Conservation (phyloP, 2,888 invertebrate species). For the Tryphoninae sp. region DNA sequence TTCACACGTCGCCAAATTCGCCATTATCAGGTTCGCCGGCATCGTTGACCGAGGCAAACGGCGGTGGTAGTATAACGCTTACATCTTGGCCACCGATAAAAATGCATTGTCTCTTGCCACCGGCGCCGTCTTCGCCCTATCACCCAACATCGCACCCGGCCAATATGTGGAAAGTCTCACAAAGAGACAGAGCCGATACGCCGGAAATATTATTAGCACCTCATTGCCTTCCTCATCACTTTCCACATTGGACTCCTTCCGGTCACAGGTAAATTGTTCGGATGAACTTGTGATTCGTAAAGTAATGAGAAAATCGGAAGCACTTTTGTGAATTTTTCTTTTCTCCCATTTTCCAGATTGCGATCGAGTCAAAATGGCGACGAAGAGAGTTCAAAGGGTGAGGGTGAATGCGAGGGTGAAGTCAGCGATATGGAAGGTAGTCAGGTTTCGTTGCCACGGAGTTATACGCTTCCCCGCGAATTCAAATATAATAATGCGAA, state of each 20-base stretch:
- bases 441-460: constrained; percentile 91
- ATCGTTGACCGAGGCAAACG: constrained; percentile 69
- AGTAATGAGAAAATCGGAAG: constrained; percentile 7
- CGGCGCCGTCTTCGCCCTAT: constrained; percentile 75
- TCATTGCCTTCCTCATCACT: constrained; percentile 81
- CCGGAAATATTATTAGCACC: constrained; percentile 91
- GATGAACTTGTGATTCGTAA: neutral
- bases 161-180: constrained; percentile 78
- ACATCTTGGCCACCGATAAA: constrained; percentile 79
- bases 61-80: constrained; percentile 62
- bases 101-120: constrained; percentile 78
- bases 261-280: constrained; percentile 73
- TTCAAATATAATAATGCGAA: constrained; percentile 86
- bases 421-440: constrained; percentile 80
- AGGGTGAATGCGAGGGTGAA: constrained; percentile 75
- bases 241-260: constrained; percentile 77
- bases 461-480: constrained; percentile 92
- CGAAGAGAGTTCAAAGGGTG: constrained; percentile 69
- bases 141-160: constrained; percentile 74
- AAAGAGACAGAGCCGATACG: constrained; percentile 85
- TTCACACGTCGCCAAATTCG: constrained; percentile 78
- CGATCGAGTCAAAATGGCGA: constrained; percentile 67
- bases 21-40: constrained; percentile 72
- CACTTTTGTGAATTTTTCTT: constrained; percentile 5
- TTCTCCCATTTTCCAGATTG: constrained; percentile 57